phyloP scores from a whole-genome alignment of 2,113 vertebrate genomes.

The Laticauda colubrina region DNA sequence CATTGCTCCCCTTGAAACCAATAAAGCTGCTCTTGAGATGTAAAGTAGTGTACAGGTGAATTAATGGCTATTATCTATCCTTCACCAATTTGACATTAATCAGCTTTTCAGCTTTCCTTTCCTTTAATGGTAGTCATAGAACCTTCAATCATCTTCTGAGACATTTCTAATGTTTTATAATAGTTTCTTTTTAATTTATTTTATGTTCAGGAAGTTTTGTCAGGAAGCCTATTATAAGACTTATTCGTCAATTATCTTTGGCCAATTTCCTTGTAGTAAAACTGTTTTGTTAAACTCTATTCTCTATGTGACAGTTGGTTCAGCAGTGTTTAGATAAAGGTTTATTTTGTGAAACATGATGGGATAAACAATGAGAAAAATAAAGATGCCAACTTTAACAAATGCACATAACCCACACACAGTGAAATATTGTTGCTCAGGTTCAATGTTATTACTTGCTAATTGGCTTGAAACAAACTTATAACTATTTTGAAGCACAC shows the following conservation, averaged over 20 bases:
- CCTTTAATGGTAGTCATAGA: background rate
- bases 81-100: background rate
- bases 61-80: background rate
- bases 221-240: slow-evolving; percentile 49
- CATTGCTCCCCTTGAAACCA: background rate
- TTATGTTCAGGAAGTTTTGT: slow-evolving; percentile 61
- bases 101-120: background rate
- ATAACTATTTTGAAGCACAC: slow-evolving; percentile 53
- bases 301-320: slow-evolving; percentile 46
- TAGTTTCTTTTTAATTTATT: slow-evolving; percentile 31
- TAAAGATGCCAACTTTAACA: slow-evolving; percentile 42
- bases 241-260: slow-evolving; percentile 64
- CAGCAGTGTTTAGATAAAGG: slow-evolving; percentile 50
- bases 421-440: slow-evolving; percentile 48
- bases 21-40: background rate
- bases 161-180: slow-evolving; percentile 30
- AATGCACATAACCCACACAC: slow-evolving; percentile 3
- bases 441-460: slow-evolving; percentile 44
- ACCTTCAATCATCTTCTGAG: slow-evolving; percentile 6
- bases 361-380: slow-evolving; percentile 7
- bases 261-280: slow-evolving; percentile 53
- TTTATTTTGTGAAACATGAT: slow-evolving; percentile 48
- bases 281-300: slow-evolving; percentile 57
- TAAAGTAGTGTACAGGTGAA: background rate
- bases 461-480: slow-evolving; percentile 66